Evolutionary conservation across 35 echinoderm and acorn worm species (phyloP).

Genomic region (Apostichopus parvimensis): DNA sequence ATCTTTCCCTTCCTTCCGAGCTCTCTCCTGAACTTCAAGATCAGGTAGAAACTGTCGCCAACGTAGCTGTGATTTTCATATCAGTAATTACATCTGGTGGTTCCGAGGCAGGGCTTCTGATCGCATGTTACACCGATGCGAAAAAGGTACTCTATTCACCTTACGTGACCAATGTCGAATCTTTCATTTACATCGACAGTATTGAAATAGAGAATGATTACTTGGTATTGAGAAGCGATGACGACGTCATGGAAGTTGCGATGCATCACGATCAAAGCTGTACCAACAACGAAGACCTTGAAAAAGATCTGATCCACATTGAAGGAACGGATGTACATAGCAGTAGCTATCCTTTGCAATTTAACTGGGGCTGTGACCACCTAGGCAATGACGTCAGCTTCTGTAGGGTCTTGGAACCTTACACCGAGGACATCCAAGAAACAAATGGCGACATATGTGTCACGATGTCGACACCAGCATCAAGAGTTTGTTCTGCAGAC

Average conservation of each 20-base stretch:
- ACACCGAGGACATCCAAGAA: background rate
- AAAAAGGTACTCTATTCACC: no score
- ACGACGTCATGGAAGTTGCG: background rate
- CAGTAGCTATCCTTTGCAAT: background rate
- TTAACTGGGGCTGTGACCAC: background rate
- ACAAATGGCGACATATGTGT: no score
- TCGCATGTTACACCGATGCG: no score
- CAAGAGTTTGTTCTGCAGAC: background rate
- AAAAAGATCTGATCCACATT: background rate
- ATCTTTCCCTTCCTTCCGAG: no score
- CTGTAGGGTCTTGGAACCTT: background rate
- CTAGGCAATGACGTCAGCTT: background rate
- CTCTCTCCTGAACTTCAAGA: no score
- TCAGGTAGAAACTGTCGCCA: no score
- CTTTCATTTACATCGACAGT: background rate
- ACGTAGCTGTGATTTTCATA: no score
- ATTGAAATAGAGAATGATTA: background rate
- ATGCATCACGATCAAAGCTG: background rate
- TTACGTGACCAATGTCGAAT: background rate
- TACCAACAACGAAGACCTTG: background rate
- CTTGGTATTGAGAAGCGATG: background rate
- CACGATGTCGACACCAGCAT: background rate
- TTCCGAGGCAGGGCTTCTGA: no score
- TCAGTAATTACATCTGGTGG: no score
- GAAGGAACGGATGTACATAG: background rate